A percentile compares a stretch with the other conserved stretches of the same genome.
Evolutionary conservation across 2,888 invertebrate genomes (phyloP).

Genomic region (Drosophila rellima): DNA sequence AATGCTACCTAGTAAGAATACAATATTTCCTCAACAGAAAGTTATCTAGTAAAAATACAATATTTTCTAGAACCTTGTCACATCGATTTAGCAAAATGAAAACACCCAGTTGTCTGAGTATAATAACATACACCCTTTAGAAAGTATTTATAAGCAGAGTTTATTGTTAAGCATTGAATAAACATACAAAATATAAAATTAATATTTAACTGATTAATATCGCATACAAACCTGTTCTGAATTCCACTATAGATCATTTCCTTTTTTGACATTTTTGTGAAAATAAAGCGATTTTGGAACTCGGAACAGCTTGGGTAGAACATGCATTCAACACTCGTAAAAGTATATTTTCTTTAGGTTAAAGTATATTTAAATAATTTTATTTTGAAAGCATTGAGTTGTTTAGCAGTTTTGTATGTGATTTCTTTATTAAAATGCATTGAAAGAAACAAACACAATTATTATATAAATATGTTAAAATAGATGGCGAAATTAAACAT

Average conservation of each 20-base stretch:
- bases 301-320: background rate
- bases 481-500: constrained; percentile 29
- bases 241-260: background rate
- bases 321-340: constrained; percentile 14
- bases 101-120: background rate
- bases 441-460: constrained; percentile 71
- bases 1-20: background rate
- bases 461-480: constrained; percentile 10
- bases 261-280: background rate
- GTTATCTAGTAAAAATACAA: no score
- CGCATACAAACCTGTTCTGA: background rate
- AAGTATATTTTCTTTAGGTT: constrained; percentile 8
- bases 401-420: constrained; percentile 22
- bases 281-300: constrained; percentile 1
- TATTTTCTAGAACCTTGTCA: background rate
- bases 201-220: constrained; percentile 12
- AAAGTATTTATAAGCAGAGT: constrained; percentile 2
- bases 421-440: constrained; percentile 34
- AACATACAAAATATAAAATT: no score
- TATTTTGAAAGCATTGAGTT: constrained; percentile 27
- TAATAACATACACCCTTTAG: background rate
- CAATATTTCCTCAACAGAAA: background rate
- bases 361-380: constrained; percentile 31
- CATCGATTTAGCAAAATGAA: background rate
- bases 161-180: constrained; percentile 9